A percentile compares a stretch with the other conserved stretches of the same genome.
Conservation (phyloP, 2,797 vertebrate species). For the Hypotaenidia okinawae region DNA sequence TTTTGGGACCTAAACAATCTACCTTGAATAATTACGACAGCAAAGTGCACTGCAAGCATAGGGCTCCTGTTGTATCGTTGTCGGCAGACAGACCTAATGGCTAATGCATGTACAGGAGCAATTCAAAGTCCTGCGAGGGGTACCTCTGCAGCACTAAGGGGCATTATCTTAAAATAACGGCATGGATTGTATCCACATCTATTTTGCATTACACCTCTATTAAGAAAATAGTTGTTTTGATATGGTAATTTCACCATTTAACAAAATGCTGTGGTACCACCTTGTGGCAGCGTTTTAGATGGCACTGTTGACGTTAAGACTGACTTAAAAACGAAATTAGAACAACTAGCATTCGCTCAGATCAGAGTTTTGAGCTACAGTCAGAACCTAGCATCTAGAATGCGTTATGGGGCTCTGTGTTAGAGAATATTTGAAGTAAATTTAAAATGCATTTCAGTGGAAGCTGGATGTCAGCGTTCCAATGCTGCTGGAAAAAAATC, state of each 20-base stretch:
- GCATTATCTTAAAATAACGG: neutral
- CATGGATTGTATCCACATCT: neutral
- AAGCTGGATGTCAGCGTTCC: neutral
- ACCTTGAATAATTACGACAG: neutral
- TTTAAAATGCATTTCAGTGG: neutral
- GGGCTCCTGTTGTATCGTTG: neutral
- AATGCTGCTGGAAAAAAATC: neutral
- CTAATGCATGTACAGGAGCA: neutral
- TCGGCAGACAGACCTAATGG: neutral
- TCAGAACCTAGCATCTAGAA: neutral
- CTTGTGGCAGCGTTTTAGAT: slow-evolving; percentile 58
- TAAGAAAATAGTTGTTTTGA: neutral
- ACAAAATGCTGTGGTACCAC: slow-evolving; percentile 54
- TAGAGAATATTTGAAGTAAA: neutral
- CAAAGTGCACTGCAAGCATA: neutral
- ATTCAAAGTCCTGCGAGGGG: neutral
- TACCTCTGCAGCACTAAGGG: neutral
- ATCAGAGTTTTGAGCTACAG: neutral
- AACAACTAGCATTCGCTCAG: neutral
- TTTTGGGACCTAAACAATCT: neutral
- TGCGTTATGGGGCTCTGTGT: neutral
- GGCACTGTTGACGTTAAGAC: neutral
- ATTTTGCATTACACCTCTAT: neutral
- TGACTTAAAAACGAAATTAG: neutral
- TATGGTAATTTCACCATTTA: neutral